Conservation (phyloP, 1,140 invertebrate species). For the Psilanteris sp. region DNA sequence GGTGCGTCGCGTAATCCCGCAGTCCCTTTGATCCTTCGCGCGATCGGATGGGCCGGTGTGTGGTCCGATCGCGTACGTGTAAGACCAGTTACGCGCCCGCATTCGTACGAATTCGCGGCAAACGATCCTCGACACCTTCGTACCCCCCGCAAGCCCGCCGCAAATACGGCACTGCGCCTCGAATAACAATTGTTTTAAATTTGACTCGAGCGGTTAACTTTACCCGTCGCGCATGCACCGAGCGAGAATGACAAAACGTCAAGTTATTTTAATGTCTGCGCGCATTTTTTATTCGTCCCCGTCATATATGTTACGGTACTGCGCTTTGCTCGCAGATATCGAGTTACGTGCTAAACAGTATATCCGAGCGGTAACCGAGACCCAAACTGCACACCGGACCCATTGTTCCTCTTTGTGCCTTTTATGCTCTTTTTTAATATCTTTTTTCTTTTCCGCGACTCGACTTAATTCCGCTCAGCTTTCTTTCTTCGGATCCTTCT, state of each 20-base stretch:
- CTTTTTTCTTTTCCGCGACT: constrained; percentile 55
- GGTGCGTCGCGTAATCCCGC: too few relatives aligned
- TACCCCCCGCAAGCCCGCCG: constrained; percentile 15
- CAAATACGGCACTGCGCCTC: too few relatives aligned
- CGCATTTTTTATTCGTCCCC: constrained; percentile 48
- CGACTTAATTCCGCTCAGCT: constrained; percentile 52
- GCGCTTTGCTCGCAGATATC: constrained; percentile 64
- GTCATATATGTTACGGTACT: constrained; percentile 52
- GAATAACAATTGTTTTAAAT: too few relatives aligned
- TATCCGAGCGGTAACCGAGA: constrained; percentile 69
- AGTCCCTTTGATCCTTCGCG: too few relatives aligned
- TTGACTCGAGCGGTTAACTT: too few relatives aligned
- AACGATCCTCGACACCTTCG: too few relatives aligned
- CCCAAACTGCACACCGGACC: constrained; percentile 69
- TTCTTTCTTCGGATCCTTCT: constrained; percentile 28
- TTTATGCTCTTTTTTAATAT: constrained; percentile 32
- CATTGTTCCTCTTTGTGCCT: constrained; percentile 69
- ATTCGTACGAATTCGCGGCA: too few relatives aligned
- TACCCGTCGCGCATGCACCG: constrained; percentile 33
- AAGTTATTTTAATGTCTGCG: constrained; percentile 46
- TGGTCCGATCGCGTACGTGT: constrained; percentile 57
- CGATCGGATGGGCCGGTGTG: constrained; percentile 52
- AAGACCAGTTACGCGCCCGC: constrained; percentile 66
- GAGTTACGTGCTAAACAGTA: constrained; percentile 73
- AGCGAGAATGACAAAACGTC: constrained; percentile 27